A percentile compares a stretch with the other conserved stretches of the same genome.
phyloP scores from a whole-genome alignment of 2,888 invertebrate genomes.

The Patella ulyssiponensis region DNA sequence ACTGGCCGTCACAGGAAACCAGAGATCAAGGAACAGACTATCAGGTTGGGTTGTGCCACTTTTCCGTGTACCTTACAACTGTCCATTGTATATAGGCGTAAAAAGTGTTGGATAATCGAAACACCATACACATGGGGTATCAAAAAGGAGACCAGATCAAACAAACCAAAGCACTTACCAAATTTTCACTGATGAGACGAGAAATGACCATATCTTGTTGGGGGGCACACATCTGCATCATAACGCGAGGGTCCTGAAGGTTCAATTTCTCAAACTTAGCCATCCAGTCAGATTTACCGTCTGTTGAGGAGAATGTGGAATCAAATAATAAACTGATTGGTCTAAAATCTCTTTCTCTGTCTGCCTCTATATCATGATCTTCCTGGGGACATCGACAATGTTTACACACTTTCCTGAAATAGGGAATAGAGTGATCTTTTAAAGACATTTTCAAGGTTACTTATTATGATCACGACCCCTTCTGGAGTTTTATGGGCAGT shows the following conservation, averaged over 20 bases:
- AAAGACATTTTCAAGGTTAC: too few relatives aligned
- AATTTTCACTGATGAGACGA: constrained; percentile 59
- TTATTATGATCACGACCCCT: too few relatives aligned
- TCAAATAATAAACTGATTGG: constrained; percentile 55
- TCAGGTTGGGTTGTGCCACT: too few relatives aligned
- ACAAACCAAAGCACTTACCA: constrained; percentile 44
- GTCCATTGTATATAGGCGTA: too few relatives aligned
- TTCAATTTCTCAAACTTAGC: constrained; percentile 51
- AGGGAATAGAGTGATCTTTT: not conserved
- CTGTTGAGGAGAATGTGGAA: constrained; percentile 25
- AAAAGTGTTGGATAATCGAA: too few relatives aligned
- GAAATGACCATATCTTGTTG: constrained; percentile 61
- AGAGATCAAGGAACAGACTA: too few relatives aligned
- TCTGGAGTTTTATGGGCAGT: too few relatives aligned
- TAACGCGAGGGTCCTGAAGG: constrained; percentile 54
- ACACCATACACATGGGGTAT: too few relatives aligned
- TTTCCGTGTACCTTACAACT: too few relatives aligned
- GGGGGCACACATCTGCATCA: constrained; percentile 53
- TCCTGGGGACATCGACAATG: constrained; percentile 63
- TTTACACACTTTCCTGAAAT: constrained; percentile 59
- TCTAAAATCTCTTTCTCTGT: constrained; percentile 47
- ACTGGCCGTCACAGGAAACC: too few relatives aligned
- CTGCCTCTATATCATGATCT: constrained; percentile 58
- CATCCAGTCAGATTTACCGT: constrained; percentile 42
- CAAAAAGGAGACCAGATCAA: too few relatives aligned